Conservation (phyloP, 1,140 invertebrate species). For the Triops longicaudatus region DNA sequence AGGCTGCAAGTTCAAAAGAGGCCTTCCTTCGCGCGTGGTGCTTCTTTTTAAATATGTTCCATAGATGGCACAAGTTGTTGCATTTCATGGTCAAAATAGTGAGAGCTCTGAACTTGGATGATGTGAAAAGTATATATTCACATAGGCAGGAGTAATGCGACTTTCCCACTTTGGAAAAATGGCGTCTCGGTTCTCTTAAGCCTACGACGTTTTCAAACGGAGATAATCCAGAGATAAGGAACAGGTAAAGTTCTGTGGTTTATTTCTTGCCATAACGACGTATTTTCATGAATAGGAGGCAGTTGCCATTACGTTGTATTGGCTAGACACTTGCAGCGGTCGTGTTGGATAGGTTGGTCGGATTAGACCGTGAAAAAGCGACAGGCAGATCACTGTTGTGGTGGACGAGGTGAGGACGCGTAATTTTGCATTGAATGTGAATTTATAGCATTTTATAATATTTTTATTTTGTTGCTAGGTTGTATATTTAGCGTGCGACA, state of each 20-base stretch:
- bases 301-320: too few species aligned
- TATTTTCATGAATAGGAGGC: too few species aligned
- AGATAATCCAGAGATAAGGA: too few species aligned
- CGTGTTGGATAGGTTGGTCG: too few species aligned
- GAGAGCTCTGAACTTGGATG: background rate
- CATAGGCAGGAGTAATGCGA: background rate
- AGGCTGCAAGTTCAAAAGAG: background rate
- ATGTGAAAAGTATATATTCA: background rate
- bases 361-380: too few species aligned
- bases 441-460: too few species aligned
- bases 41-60: background rate
- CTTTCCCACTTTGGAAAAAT: background rate
- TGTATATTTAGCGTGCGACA: background rate
- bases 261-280: too few species aligned
- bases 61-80: background rate
- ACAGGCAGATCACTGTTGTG: too few species aligned
- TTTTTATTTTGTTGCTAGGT: background rate
- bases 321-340: too few species aligned
- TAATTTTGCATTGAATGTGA: too few species aligned
- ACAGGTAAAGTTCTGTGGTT: background rate
- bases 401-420: too few species aligned
- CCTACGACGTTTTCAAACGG: too few species aligned
- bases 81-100: background rate
- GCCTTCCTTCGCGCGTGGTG: background rate
- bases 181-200: background rate